Base-by-base conservation (phyloP, 2,888 invertebrate species). In the Perdita meconis region DNA sequence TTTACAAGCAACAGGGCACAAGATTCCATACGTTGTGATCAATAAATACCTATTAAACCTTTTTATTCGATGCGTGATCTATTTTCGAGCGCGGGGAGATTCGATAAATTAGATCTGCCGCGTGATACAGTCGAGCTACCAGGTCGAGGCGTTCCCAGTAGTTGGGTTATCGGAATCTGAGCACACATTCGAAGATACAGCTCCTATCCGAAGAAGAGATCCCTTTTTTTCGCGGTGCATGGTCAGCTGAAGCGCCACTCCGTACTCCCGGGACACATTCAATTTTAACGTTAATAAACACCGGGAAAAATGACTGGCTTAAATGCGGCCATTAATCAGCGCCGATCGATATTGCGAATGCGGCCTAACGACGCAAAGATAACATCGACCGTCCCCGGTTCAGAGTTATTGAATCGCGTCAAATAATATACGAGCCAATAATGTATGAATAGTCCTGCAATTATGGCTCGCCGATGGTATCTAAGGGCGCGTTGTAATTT, bases 381-480 rank as follows among this genome's bases (percentile, higher is more conserved):
- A 88, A 56, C 83, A 89, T 89, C 88, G 82, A 68, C 67, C 82
- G 79, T 82, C 80, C 82, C 47, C 74, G 77, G 69, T 63, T 76
- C 80, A 70, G 82, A 90, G 87, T 90, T 89, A 90, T 90, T 90
- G 90, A 90, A 90, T 90, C 82, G 88, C 89, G 86, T 88, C 87
- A 90, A 90, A 89, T 90, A 90, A 90, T 89, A 89, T 90, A 90
- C 88, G 90, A 89, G 88, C 88, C 88, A 90, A 90, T 90, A 90
- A 90, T 89, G 88, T 86, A 89, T 85, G 88, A 89, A 90, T 90
- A 87, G 89, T 88, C 84, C 86, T 84, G 86, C 89, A 90, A 90
- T 90, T 90, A 90, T 84, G 84, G 82, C 61, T 40, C 65, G 24
- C 70, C 71, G 88, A 89, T 89, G 82, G 80, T 88, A 90, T 90